Percentiles rank a stretch among this genome's conserved stretches.
phyloP scores from a whole-genome alignment of 2,888 invertebrate genomes.

The Spisula solida region DNA sequence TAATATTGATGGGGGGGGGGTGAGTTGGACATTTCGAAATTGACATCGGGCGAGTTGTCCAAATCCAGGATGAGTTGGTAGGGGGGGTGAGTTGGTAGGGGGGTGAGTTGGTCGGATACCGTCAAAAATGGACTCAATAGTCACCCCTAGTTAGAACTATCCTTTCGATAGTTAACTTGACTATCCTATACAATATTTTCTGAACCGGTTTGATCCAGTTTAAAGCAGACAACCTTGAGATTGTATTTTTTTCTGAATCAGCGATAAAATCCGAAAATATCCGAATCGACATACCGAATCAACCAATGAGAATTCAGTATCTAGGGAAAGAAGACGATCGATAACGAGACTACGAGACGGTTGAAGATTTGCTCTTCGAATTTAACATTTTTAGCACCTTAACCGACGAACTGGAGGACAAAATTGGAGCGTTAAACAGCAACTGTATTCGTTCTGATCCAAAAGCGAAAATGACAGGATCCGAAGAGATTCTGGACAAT shows the following conservation, averaged over 20 bases:
- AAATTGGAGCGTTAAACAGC: slow-evolving; percentile 54
- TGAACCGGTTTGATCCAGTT: slow-evolving; percentile 26
- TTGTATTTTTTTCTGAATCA: neutral
- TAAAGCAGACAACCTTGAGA: neutral
- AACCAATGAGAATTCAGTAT: slow-evolving; percentile 32
- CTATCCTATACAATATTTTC: neutral
- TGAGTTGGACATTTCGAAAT: too few species aligned
- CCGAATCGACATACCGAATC: neutral
- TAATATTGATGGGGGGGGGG: too few species aligned
- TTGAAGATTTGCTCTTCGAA: neutral
- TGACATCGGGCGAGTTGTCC: too few species aligned
- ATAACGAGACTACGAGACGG: neutral
- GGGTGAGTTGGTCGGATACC: too few species aligned
- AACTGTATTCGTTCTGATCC: slow-evolving; percentile 44
- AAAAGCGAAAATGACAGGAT: slow-evolving; percentile 68
- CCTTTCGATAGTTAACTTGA: too few species aligned
- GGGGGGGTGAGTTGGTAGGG: too few species aligned
- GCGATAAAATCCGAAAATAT: slow-evolving; percentile 17
- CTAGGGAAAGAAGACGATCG: slow-evolving; percentile 41
- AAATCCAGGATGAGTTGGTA: too few species aligned
- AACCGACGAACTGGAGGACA: neutral
- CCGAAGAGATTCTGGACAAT: slow-evolving; percentile 73
- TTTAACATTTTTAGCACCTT: neutral
- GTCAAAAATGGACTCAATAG: too few species aligned
- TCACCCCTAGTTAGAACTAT: too few species aligned